A percentile compares a stretch with the other conserved stretches of the same genome.
Evolutionary conservation across 2,113 vertebrate species (phyloP).

Genomic region (Psittacara wagleri): DNA sequence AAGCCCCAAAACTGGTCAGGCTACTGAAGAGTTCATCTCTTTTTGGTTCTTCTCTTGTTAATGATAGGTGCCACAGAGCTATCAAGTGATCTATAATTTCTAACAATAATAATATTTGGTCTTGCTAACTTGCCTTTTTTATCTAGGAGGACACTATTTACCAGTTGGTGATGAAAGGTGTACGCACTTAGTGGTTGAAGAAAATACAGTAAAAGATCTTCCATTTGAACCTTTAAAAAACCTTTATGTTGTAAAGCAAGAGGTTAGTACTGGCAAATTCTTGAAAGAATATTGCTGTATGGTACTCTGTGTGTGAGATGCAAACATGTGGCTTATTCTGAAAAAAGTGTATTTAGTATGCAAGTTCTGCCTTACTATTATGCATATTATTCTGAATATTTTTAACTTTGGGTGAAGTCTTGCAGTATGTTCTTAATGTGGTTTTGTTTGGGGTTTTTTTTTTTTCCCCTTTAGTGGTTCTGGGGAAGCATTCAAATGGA

Average conservation of each 20-base stretch:
- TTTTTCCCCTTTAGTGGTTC: conserved; percentile 85
- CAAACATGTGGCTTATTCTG: not conserved
- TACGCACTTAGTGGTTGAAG: conserved; percentile 95
- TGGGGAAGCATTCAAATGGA: conserved; percentile 99
- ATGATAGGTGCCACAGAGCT: not conserved
- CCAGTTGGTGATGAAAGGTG: conserved; percentile 89
- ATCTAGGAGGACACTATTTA: conserved; percentile 83
- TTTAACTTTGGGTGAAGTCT: not conserved
- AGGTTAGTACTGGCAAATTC: conserved; percentile 77
- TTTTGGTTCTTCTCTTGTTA: not conserved
- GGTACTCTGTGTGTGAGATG: not conserved
- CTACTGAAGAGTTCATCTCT: not conserved
- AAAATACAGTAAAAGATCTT: conserved; percentile 90
- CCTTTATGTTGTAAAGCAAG: conserved; percentile 95
- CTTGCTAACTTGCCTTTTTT: not conserved
- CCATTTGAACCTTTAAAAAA: conserved; percentile 85
- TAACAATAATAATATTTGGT: not conserved
- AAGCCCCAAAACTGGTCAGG: not conserved
- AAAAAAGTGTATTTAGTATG: not conserved
- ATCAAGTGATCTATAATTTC: not conserved
- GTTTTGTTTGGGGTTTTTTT: not conserved
- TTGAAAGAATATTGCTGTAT: not conserved
- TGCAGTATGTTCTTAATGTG: not conserved
- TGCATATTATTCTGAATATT: not conserved
- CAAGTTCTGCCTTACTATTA: not conserved